These are phyloP conservation scores for Oreochromis tanganicae DNA, from an alignment of 2,113 vertebrate species.

Conservation along the genomic window DNA sequence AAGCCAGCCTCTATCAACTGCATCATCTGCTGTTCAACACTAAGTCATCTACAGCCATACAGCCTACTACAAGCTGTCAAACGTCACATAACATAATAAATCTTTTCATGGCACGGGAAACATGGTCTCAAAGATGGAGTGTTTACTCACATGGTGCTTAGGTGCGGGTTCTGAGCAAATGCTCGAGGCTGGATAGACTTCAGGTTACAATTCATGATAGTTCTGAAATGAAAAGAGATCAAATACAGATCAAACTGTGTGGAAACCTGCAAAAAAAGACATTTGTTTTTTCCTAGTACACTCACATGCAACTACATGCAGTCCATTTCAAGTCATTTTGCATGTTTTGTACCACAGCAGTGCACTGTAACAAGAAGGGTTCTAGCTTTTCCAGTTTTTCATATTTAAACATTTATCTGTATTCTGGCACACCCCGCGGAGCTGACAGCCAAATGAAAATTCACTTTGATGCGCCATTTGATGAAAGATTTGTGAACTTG, in stretches of 20 bases:
- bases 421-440: background rate
- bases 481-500: conserved; percentile 21
- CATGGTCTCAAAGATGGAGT: conserved; percentile 13
- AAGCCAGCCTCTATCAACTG: conserved; percentile 41
- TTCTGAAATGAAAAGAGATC: conserved; percentile 72
- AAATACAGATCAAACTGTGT: background rate
- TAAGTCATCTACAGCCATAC: conserved; percentile 25
- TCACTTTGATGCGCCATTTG: conserved; percentile 5
- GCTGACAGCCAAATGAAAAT: conserved; percentile 4
- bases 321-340: background rate
- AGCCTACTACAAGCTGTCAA: conserved; percentile 8
- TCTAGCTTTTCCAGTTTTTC: conserved; percentile 8
- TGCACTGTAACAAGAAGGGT: background rate
- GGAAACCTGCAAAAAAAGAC: background rate
- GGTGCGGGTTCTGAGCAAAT: conserved; percentile 91
- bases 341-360: background rate
- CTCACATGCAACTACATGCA: background rate
- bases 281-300: background rate
- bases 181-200: conserved; percentile 88
- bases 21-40: conserved; percentile 44
- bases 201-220: conserved; percentile 95
- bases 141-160: conserved; percentile 93
- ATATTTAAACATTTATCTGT: background rate
- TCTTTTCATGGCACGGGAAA: conserved; percentile 5
- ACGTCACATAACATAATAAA: conserved; percentile 21